These are phyloP conservation scores for Scotopteryx bipunctaria DNA, from an alignment of 2,888 invertebrate genomes.

Conservation along the genomic window DNA sequence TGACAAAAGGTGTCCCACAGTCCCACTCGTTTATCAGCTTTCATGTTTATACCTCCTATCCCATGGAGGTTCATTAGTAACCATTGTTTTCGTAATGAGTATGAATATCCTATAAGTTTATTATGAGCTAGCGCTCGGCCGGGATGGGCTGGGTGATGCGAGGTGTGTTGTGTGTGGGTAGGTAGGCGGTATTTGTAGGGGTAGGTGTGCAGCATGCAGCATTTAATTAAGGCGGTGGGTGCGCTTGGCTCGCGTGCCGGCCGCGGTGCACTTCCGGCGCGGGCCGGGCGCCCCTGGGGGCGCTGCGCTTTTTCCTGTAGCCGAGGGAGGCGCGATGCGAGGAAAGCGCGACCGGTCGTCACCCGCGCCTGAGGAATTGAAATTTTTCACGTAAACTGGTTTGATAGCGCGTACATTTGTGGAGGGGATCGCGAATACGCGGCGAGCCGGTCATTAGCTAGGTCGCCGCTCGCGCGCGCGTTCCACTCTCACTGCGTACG, in stretches of 20 bases:
- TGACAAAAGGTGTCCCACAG: too few relatives aligned
- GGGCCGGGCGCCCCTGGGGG: conserved; percentile 56
- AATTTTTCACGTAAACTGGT: conserved; percentile 83
- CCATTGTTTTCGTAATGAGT: conserved; percentile 37
- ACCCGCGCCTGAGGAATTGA: conserved; percentile 75
- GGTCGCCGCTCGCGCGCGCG: conserved; percentile 76
- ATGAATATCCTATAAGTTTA: conserved; percentile 26
- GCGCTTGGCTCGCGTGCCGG: conserved; percentile 77
- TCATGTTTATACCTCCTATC: conserved; percentile 10
- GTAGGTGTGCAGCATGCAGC: conserved; percentile 72
- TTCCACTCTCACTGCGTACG: conserved; percentile 53
- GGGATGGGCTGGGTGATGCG: conserved; percentile 1
- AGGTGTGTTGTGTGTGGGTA: conserved; percentile 14
- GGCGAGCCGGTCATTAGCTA: conserved; percentile 78
- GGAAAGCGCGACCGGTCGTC: conserved; percentile 80
- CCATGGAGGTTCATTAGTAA: conserved; percentile 21
- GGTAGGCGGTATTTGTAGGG: conserved; percentile 42
- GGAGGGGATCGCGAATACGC: conserved; percentile 81
- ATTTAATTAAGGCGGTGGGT: conserved; percentile 80
- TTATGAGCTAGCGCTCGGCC: conserved; percentile 14
- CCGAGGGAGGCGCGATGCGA: conserved; percentile 62
- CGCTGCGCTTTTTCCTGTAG: conserved; percentile 78
- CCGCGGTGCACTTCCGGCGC: conserved; percentile 77
- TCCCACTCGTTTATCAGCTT: background rate
- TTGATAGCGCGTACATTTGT: conserved; percentile 77